phyloP scores from a whole-genome alignment of 2,888 invertebrate genomes.

The Tenthredo amoena region DNA sequence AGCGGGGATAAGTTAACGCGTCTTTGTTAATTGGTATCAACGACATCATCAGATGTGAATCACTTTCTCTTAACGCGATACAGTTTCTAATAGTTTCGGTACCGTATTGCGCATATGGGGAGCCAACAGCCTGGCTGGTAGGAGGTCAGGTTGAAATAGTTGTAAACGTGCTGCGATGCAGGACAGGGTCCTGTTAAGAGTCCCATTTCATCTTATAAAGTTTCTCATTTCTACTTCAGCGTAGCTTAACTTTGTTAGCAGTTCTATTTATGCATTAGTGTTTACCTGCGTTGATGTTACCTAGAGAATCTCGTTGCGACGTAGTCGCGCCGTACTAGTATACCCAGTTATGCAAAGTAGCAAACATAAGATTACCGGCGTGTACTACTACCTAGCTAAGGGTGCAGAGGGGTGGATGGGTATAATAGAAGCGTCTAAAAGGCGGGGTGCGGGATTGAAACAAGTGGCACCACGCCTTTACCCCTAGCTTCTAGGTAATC shows the following conservation, averaged over 20 bases:
- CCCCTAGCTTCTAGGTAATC: not conserved
- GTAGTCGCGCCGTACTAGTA: not conserved
- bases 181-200: not conserved
- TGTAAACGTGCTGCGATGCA: not conserved
- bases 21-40: not conserved
- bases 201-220: not conserved
- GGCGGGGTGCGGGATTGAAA: not conserved
- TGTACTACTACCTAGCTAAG: not conserved
- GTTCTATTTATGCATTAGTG: slow-evolving; percentile 6
- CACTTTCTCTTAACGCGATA: not conserved
- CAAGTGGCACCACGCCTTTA: slow-evolving; percentile 24
- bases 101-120: not conserved
- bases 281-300: not conserved
- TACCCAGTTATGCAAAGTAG: not conserved
- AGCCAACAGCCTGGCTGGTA: too few species aligned
- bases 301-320: not conserved
- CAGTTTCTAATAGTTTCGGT: not conserved
- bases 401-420: not conserved
- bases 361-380: slow-evolving; percentile 3
- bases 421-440: not conserved
- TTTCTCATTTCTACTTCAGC: not conserved
- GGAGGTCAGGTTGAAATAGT: not conserved
- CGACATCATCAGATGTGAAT: not conserved
- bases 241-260: not conserved
- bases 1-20: not conserved